Percentiles rank a stretch among this genome's conserved stretches.
phyloP scores from a whole-genome alignment of 2,888 invertebrate genomes.

The Hipparchia sbordonii region DNA sequence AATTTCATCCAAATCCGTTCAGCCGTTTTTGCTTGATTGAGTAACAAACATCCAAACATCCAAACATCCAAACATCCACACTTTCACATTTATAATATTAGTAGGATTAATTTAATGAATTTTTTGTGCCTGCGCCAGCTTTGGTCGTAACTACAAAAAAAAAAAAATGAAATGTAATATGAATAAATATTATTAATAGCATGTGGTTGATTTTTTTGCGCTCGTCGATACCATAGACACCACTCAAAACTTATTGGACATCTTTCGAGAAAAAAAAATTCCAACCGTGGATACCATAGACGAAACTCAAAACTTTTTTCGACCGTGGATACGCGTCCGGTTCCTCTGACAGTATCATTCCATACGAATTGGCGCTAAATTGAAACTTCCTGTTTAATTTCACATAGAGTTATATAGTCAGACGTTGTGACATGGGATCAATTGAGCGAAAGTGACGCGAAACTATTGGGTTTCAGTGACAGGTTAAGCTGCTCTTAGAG shows the following conservation, averaged over 20 bases:
- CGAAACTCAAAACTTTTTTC: constrained; percentile 36
- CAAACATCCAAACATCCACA: no score
- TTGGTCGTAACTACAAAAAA: no score
- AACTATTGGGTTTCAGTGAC: constrained; percentile 72
- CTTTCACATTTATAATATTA: no score
- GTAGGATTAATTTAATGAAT: no score
- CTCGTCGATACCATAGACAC: constrained; percentile 49
- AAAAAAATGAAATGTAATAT: no score
- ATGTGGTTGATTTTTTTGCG: background rate
- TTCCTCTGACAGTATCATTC: constrained; percentile 63
- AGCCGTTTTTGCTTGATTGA: no score
- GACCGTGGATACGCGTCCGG: constrained; percentile 64
- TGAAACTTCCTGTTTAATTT: constrained; percentile 79
- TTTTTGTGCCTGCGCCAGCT: no score
- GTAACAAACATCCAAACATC: no score
- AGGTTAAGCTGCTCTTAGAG: constrained; percentile 55
- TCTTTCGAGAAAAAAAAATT: constrained; percentile 7
- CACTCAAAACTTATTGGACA: constrained; percentile 5
- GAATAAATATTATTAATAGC: no score
- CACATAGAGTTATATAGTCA: constrained; percentile 65
- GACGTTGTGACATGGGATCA: constrained; percentile 72
- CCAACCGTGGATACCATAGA: constrained; percentile 47
- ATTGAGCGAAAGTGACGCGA: constrained; percentile 75
- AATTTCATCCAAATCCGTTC: no score
- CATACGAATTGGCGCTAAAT: constrained; percentile 79